These are phyloP conservation scores for Ophiodon elongatus DNA, from an alignment of 2,113 vertebrate species.

Conservation along the genomic window DNA sequence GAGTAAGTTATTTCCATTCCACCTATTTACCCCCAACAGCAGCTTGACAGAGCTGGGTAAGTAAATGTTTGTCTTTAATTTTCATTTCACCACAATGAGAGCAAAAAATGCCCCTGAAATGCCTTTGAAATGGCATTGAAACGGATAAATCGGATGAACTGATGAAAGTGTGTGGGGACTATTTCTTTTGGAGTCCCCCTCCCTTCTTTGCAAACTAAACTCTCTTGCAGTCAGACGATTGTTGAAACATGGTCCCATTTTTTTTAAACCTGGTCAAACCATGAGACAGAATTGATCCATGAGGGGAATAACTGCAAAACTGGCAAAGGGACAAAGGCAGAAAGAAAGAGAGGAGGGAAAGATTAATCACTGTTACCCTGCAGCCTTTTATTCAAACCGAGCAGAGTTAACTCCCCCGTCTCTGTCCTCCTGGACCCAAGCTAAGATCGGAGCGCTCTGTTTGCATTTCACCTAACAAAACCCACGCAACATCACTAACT, in stretches of 20 bases:
- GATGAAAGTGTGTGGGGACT: background rate
- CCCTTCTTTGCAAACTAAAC: background rate
- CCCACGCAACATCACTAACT: constrained; percentile 71
- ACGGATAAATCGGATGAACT: background rate
- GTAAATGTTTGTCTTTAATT: constrained; percentile 53
- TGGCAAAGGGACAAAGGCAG: constrained; percentile 39
- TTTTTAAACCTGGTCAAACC: background rate
- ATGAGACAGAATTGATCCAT: constrained; percentile 21
- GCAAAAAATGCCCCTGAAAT: background rate
- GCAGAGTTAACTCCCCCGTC: constrained; percentile 78
- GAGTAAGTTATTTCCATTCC: constrained; percentile 46
- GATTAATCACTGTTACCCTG: constrained; percentile 70
- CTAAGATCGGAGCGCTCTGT: constrained; percentile 77
- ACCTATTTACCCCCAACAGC: constrained; percentile 41
- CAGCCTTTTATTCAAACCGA: constrained; percentile 79
- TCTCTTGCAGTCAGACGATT: background rate
- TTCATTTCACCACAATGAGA: constrained; percentile 18
- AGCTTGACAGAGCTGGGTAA: constrained; percentile 22
- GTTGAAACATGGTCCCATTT: background rate
- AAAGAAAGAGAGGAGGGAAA: constrained; percentile 43
- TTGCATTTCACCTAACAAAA: constrained; percentile 82
- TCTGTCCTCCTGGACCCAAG: constrained; percentile 70
- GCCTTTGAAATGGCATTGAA: background rate
- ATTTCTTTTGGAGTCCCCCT: background rate
- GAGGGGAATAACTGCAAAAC: constrained; percentile 34